These are phyloP conservation scores for Thripadectes ignobilis DNA, from an alignment of 2,797 vertebrate genomes.

Conservation along the genomic window DNA sequence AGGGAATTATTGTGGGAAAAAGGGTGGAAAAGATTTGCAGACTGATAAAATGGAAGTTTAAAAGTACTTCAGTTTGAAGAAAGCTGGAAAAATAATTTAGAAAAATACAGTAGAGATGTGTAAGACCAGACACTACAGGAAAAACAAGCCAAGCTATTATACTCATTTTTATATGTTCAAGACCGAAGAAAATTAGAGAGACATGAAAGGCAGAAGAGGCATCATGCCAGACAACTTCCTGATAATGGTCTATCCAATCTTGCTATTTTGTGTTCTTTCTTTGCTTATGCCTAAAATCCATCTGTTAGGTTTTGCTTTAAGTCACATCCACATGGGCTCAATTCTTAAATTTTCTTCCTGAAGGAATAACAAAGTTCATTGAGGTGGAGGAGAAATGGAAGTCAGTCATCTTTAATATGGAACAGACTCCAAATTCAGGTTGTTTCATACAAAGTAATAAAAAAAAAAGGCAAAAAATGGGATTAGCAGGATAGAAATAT, in stretches of 20 bases:
- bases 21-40: background rate
- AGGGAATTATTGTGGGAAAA: background rate
- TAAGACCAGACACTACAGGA: background rate
- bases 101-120: background rate
- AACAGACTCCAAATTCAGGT: background rate
- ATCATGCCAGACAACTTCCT: background rate
- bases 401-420: background rate
- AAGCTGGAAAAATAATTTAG: background rate
- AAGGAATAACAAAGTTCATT: background rate
- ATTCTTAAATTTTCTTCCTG: background rate
- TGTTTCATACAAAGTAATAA: background rate
- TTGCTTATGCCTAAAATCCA: background rate
- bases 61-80: background rate
- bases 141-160: background rate
- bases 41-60: background rate
- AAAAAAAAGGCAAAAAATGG: fast-evolving
- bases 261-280: background rate
- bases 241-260: background rate
- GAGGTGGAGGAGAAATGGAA: background rate
- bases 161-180: background rate
- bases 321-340: background rate
- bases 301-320: background rate
- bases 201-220: background rate
- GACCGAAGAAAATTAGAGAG: background rate
- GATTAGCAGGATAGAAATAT: background rate